phyloP scores from a whole-genome alignment of 2,888 invertebrate species.

The Oscheius myriophilus region DNA sequence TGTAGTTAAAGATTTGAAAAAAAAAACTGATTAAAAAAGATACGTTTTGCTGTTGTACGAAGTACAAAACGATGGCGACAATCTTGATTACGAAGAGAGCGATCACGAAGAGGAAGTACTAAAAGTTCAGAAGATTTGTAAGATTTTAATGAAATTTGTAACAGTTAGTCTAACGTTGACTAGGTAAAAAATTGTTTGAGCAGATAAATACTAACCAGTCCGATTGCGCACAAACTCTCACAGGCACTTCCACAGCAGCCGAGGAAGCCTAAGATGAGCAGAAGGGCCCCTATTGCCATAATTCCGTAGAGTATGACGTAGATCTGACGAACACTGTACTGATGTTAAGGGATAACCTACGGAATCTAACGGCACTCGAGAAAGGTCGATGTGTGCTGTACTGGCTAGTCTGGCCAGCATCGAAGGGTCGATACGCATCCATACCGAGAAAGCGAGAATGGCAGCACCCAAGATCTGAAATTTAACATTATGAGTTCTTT shows the following conservation, averaged over 20 bases:
- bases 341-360: slow-evolving; percentile 1
- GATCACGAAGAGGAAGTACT: slow-evolving; percentile 57
- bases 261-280: slow-evolving; percentile 59
- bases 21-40: slow-evolving; percentile 5
- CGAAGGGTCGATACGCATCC: slow-evolving; percentile 53
- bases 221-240: slow-evolving; percentile 53
- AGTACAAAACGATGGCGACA: slow-evolving; percentile 52
- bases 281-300: slow-evolving; percentile 49
- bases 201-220: slow-evolving; percentile 36
- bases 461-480: slow-evolving; percentile 50
- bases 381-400: slow-evolving; percentile 33
- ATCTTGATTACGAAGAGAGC: slow-evolving; percentile 53
- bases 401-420: slow-evolving; percentile 30
- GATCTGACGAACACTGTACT: slow-evolving; percentile 33
- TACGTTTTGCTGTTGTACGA: slow-evolving; percentile 48
- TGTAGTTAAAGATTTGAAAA: slow-evolving; percentile 25
- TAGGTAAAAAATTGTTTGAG: not conserved
- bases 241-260: slow-evolving; percentile 63
- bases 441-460: slow-evolving; percentile 51
- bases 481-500: not conserved
- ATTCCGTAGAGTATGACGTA: slow-evolving; percentile 52
- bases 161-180: no score
- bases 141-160: no score
- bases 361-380: slow-evolving; percentile 8
- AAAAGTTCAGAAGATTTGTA: slow-evolving; percentile 19